Evolutionary conservation across 2,113 vertebrate species (phyloP).

Genomic region (Mormoops blainvillei): DNA sequence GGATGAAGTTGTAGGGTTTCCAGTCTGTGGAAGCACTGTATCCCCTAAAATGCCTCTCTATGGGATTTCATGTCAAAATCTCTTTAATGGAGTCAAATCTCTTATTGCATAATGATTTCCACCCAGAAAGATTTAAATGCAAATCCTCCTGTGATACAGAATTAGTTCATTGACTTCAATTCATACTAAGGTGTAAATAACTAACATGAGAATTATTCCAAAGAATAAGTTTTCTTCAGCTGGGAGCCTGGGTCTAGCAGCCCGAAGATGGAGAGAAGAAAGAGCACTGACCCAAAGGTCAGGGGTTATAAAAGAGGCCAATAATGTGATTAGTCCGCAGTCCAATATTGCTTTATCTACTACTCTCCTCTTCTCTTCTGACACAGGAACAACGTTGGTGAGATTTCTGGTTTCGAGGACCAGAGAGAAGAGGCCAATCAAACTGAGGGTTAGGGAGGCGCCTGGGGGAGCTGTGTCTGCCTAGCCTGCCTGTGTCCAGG

Average conservation of each 20-base stretch:
- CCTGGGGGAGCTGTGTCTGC: not conserved
- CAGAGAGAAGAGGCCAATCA: not conserved
- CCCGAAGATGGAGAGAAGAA: not conserved
- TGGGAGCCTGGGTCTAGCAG: not conserved
- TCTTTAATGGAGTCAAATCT: not conserved
- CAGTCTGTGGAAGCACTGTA: not conserved
- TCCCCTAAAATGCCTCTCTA: not conserved
- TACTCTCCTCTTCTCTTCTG: not conserved
- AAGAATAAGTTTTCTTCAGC: not conserved
- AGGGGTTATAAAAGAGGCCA: not conserved
- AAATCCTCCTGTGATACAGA: not conserved
- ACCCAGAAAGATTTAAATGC: not conserved
- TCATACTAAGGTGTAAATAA: constrained; percentile 37
- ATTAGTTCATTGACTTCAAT: not conserved
- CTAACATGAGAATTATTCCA: not conserved
- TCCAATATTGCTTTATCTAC: not conserved
- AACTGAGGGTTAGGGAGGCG: not conserved
- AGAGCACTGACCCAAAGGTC: not conserved
- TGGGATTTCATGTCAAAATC: not conserved
- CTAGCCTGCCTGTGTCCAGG: not conserved
- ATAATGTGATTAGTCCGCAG: accelerated
- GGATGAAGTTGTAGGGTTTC: not conserved
- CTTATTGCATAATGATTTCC: not conserved
- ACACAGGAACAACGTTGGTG: not conserved
- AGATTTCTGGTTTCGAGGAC: constrained; percentile 15